phyloP scores from a whole-genome alignment of 1,140 invertebrate species.

The Leptinotarsa undecemlineata region DNA sequence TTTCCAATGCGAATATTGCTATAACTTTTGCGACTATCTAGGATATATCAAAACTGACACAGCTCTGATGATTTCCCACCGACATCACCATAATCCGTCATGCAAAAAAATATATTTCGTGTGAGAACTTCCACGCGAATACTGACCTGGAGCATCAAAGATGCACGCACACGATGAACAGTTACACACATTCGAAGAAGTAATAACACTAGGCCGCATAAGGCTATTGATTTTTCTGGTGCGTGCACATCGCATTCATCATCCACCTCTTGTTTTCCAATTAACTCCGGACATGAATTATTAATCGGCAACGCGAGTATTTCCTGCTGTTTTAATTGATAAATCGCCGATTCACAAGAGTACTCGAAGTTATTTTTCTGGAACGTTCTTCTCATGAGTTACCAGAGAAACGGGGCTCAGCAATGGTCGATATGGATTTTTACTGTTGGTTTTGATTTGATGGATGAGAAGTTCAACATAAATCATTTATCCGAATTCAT shows the following conservation, averaged over 20 bases:
- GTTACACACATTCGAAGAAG: slow-evolving; percentile 9
- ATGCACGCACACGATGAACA: slow-evolving; percentile 14
- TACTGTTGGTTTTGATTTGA: neutral
- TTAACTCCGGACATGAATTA: slow-evolving; percentile 24
- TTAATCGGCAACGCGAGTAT: slow-evolving; percentile 19
- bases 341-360: slow-evolving; percentile 10
- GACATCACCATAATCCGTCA: too few relatives aligned
- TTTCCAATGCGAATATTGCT: too few relatives aligned
- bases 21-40: too few relatives aligned
- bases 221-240: slow-evolving; percentile 33
- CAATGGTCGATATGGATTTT: neutral
- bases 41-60: too few relatives aligned
- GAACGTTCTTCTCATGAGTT: too few relatives aligned
- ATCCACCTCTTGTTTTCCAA: slow-evolving; percentile 25
- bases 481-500: neutral
- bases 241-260: slow-evolving; percentile 14
- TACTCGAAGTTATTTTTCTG: neutral
- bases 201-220: slow-evolving; percentile 11
- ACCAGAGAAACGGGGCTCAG: too few relatives aligned
- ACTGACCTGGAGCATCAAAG: neutral
- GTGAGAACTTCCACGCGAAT: neutral
- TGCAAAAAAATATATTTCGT: too few relatives aligned
- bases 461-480: neutral
- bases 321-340: slow-evolving; percentile 19
- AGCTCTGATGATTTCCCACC: too few relatives aligned